These are phyloP conservation scores for Eublepharis macularius DNA, from an alignment of 2,113 vertebrate species.

Conservation along the genomic window DNA sequence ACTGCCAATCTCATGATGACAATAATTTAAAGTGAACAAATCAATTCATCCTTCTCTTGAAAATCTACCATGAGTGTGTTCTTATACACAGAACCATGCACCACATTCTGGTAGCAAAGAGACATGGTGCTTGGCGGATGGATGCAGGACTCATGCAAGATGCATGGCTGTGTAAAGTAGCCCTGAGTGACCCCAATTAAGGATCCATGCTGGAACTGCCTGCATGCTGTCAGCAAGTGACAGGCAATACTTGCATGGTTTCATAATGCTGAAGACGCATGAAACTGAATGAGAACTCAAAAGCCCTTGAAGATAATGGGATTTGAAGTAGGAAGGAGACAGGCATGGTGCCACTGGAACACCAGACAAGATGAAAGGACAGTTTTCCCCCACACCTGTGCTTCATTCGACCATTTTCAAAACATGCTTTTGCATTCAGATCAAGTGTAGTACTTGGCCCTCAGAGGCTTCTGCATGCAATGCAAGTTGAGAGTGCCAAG, in stretches of 20 bases:
- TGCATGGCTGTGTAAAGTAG: neutral
- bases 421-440: neutral
- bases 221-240: slow-evolving; percentile 35
- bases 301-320: slow-evolving; percentile 10
- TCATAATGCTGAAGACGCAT: slow-evolving; percentile 6
- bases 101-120: too few species aligned
- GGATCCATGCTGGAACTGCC: slow-evolving; percentile 34
- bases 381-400: slow-evolving; percentile 16
- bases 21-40: neutral
- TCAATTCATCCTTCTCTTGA: neutral
- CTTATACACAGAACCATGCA: neutral
- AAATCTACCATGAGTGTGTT: neutral
- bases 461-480: slow-evolving; percentile 57
- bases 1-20: neutral
- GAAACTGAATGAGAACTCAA: slow-evolving; percentile 16
- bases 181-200: slow-evolving; percentile 55
- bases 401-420: slow-evolving; percentile 29
- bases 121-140: too few species aligned
- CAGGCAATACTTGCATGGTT: neutral
- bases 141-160: neutral
- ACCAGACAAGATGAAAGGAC: slow-evolving; percentile 51
- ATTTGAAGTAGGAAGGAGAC: slow-evolving; percentile 9
- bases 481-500: slow-evolving; percentile 21
- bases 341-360: slow-evolving; percentile 18
- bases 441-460: slow-evolving; percentile 1